Evolutionary conservation across 2,797 vertebrate species (phyloP).

Genomic region (Borostomias antarcticus): DNA sequence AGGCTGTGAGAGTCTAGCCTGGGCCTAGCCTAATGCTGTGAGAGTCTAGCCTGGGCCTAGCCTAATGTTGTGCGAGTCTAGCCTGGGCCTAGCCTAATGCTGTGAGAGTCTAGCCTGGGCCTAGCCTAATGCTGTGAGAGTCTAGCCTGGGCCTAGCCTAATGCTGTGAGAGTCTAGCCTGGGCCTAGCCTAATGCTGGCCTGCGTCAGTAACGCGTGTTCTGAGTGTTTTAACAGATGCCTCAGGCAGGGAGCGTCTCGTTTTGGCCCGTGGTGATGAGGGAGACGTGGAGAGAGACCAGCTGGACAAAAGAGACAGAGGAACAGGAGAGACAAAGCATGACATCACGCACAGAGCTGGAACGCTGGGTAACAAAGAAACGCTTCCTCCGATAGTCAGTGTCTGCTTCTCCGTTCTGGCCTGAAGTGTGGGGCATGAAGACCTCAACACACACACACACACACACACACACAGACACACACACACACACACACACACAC

Average conservation of each 20-base stretch:
- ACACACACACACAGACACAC: conserved; percentile 38
- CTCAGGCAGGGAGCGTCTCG: conserved; percentile 18
- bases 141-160: too few species aligned
- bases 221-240: conserved; percentile 63
- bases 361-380: conserved; percentile 71
- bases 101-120: too few species aligned
- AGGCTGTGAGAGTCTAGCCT: too few species aligned
- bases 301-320: conserved; percentile 40
- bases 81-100: too few species aligned
- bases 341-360: conserved; percentile 64
- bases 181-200: too few species aligned
- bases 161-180: too few species aligned
- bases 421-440: conserved; percentile 63
- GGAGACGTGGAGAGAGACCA: conserved; percentile 39
- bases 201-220: too few species aligned
- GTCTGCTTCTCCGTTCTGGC: conserved; percentile 66
- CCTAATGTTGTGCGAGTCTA: too few species aligned
- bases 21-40: too few species aligned
- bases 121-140: too few species aligned
- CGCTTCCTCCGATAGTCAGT: conserved; percentile 77
- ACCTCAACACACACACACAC: not conserved
- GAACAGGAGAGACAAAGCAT: conserved; percentile 39
- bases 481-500: conserved; percentile 14
- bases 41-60: too few species aligned
- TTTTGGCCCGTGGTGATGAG: conserved; percentile 51